These are phyloP conservation scores for Desoria tigrina DNA, from an alignment of 2,888 invertebrate genomes.

Conservation along the genomic window DNA sequence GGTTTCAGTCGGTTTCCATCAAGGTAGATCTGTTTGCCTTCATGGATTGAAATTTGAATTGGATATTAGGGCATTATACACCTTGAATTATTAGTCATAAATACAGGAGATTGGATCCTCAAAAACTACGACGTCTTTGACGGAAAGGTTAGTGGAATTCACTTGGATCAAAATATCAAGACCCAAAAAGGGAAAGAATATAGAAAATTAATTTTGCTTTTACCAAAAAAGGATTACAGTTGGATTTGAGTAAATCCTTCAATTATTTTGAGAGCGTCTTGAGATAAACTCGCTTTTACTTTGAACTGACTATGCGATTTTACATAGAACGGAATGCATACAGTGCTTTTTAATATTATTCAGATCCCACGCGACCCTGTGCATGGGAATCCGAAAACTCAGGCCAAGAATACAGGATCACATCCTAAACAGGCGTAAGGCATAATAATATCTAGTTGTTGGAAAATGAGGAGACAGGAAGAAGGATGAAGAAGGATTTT, in stretches of 20 bases:
- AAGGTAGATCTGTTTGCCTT: no score
- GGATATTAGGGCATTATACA: no score
- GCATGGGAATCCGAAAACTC: background rate
- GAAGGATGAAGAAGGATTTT: background rate
- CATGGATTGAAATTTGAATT: no score
- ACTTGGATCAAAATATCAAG: slow-evolving; percentile 14
- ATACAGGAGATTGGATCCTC: no score
- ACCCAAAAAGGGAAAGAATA: background rate
- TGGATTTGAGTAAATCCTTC: slow-evolving; percentile 19
- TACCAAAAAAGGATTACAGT: slow-evolving; percentile 6
- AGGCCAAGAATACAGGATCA: background rate
- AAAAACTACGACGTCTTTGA: no score
- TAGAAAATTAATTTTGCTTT: slow-evolving; percentile 19
- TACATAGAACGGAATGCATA: background rate
- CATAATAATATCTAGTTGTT: no score
- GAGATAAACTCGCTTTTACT: slow-evolving; percentile 2
- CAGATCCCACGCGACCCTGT: background rate
- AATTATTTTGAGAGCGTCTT: slow-evolving; percentile 20
- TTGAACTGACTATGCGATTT: background rate
- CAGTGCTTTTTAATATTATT: background rate
- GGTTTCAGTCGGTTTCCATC: no score
- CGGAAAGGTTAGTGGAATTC: no score
- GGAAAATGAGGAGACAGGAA: slow-evolving; percentile 4
- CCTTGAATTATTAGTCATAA: no score
- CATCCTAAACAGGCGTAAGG: no score